Evolutionary conservation across 1,140 invertebrate genomes (phyloP).

Genomic region (Hormaphis cornu): DNA sequence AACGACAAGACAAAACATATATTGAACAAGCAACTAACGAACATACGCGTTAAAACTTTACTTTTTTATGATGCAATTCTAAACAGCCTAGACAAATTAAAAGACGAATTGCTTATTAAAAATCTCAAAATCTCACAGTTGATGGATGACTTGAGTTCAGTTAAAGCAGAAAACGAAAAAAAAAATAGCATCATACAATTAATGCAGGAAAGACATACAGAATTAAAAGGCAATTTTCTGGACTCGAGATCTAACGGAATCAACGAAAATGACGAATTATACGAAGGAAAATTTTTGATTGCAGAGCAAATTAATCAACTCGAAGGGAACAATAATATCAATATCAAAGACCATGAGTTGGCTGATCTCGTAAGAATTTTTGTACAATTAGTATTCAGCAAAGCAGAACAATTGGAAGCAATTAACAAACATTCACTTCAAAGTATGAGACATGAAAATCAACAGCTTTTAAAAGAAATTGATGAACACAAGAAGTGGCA

Average conservation of each 20-base stretch:
- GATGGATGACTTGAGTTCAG: background rate
- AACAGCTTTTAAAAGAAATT: conserved; percentile 5
- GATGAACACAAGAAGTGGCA: background rate
- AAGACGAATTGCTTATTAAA: background rate
- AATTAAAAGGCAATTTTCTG: background rate
- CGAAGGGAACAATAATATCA: background rate
- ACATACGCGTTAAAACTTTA: background rate
- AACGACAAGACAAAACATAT: background rate
- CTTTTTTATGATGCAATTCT: background rate
- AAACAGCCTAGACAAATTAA: background rate
- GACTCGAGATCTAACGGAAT: background rate
- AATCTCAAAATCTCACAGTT: background rate
- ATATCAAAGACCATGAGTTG: background rate
- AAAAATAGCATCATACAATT: background rate
- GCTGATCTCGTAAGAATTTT: background rate
- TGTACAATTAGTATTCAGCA: background rate
- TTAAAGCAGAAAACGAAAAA: background rate
- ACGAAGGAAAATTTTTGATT: background rate
- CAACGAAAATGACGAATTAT: background rate
- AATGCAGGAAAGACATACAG: background rate
- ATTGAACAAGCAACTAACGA: background rate
- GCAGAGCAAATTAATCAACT: background rate
- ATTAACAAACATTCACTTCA: background rate
- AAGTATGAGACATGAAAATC: background rate
- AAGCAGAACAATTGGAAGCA: background rate